Percentiles rank a stretch among this genome's conserved stretches.
phyloP scores from a whole-genome alignment of 2,113 vertebrate species.

The Malaclemys terrapin region DNA sequence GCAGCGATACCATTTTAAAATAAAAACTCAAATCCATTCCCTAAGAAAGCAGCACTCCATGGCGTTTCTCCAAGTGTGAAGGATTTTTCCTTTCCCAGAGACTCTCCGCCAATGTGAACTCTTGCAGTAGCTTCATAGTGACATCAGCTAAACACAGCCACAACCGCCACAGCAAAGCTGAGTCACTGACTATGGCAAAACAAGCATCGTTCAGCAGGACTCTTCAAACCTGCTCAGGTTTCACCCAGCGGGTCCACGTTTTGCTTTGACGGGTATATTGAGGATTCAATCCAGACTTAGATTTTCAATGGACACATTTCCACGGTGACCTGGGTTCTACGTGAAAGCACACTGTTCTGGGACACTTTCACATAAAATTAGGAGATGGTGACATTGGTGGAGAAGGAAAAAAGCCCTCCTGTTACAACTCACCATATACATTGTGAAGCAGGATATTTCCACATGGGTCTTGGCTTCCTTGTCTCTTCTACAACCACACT shows the following conservation, averaged over 20 bases:
- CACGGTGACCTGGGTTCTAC: constrained; percentile 13
- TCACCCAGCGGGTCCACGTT: neutral
- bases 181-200: neutral
- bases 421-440: neutral
- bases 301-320: constrained; percentile 19
- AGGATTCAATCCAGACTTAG: constrained; percentile 8
- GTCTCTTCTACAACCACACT: neutral
- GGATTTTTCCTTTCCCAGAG: constrained; percentile 20
- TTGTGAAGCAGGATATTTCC: neutral
- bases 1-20: constrained; percentile 15
- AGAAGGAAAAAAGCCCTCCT: neutral
- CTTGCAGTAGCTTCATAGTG: constrained; percentile 5
- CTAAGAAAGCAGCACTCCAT: constrained; percentile 16
- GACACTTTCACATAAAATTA: neutral
- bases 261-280: neutral
- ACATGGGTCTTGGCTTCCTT: neutral
- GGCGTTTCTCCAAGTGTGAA: neutral
- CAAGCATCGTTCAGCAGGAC: neutral
- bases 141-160: neutral
- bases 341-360: constrained; percentile 23
- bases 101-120: neutral
- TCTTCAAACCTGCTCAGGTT: constrained; percentile 1
- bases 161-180: neutral
- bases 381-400: neutral
- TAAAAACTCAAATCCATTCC: constrained; percentile 13